phyloP scores from a whole-genome alignment of 2,113 vertebrate genomes.

The Centropus bengalensis region DNA sequence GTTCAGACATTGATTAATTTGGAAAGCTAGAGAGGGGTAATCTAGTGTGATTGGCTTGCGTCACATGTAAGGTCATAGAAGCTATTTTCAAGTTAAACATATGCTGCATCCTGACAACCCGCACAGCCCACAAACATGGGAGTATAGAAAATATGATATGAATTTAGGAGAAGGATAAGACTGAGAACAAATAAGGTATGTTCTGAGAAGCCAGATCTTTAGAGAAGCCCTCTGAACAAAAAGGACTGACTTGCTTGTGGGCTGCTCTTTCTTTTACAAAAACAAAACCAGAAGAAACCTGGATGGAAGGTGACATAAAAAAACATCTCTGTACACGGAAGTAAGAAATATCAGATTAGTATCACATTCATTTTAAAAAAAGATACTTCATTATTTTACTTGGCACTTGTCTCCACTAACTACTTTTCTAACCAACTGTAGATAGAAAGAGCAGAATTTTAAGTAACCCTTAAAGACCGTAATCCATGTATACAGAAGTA shows the following conservation, averaged over 20 bases:
- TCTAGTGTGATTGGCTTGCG: background rate
- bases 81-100: background rate
- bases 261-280: background rate
- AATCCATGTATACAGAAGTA: background rate
- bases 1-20: constrained; percentile 20
- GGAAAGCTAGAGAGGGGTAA: background rate
- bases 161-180: background rate
- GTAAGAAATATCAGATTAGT: background rate
- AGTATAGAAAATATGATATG: background rate
- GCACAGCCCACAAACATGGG: background rate
- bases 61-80: constrained; percentile 1
- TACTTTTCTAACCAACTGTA: background rate
- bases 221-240: background rate
- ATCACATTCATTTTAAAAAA: background rate
- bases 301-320: background rate
- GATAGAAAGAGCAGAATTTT: background rate
- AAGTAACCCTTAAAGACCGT: background rate
- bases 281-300: background rate
- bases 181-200: background rate
- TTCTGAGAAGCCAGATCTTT: background rate
- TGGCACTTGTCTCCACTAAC: background rate
- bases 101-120: background rate
- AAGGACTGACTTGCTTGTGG: background rate
- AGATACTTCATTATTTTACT: background rate
- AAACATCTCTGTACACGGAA: background rate